These are phyloP conservation scores for Ascidia mentula DNA, from an alignment of 23 tunicate genomes.

Conservation along the genomic window DNA sequence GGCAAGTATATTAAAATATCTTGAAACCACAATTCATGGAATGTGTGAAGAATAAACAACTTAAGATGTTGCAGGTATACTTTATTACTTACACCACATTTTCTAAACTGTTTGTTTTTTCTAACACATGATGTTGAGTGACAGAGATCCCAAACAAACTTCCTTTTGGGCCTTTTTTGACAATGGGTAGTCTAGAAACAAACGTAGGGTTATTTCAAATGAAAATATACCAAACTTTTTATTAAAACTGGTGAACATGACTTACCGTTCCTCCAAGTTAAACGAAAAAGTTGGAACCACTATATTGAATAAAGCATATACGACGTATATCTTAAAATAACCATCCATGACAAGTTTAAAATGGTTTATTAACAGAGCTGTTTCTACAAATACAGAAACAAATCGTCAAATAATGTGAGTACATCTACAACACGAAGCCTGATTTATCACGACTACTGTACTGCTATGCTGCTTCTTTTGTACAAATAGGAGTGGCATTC, in stretches of 20 bases:
- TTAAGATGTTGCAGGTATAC: not conserved
- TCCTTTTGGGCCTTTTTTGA: slow-evolving; percentile 57
- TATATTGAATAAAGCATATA: not conserved
- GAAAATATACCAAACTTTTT: not conserved
- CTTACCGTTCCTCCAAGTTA: slow-evolving; percentile 9
- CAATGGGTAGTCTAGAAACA: slow-evolving; percentile 48
- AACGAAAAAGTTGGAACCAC: not conserved
- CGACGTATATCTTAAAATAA: no score
- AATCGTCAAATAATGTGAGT: no score
- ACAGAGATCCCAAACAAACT: slow-evolving; percentile 92
- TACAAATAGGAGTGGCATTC: no score
- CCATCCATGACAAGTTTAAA: no score
- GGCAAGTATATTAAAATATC: no score
- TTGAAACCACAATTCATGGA: no score
- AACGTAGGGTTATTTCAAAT: not conserved
- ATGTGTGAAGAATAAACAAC: not conserved
- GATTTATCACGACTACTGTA: no score
- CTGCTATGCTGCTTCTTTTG: no score
- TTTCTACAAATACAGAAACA: no score
- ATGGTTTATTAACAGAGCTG: no score
- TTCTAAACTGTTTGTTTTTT: slow-evolving; percentile 16
- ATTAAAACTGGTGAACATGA: not conserved
- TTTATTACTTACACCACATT: slow-evolving; percentile 36
- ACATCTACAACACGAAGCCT: no score
- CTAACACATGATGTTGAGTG: slow-evolving; percentile 52